Evolutionary conservation across 2,888 invertebrate species (phyloP), one percentile per base, ranked within the genome.

Genomic region (Lasioglossum marginatum): DNA sequence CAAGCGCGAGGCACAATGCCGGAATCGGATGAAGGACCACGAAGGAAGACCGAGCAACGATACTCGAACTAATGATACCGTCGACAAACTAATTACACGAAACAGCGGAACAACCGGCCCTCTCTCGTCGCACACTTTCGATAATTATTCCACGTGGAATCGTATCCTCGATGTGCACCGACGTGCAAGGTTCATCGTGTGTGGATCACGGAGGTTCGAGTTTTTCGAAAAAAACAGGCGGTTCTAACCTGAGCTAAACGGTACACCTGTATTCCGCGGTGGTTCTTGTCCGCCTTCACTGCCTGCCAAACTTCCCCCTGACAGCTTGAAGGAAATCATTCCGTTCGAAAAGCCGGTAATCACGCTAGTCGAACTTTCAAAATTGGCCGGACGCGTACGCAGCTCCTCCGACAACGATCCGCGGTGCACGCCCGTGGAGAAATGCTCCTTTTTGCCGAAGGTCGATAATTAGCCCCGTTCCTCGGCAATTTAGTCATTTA

Each of bases 401-500:
- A 66, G 66, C 66, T 72, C 75, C 52, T 52, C 52, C 23, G 70
- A 72, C 77, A 63, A 43, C 31, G 74, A 78, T 45, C 71, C 63
- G 60, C 60, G 31, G 16, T 63, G 79, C 72, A 79, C 60, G 31
- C 52, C 71, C 73, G 43, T 71, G 74, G 68, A 34, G 66, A 74
- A 71, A 63, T 45, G 63, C 45, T 68, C 27, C 60, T 81, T 85
- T 79, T 70, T 87, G 37, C 63, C 85, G 85, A 86, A 81, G 88
- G 83, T 86, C 86, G 81, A 90, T 85, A 89, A 90, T 90, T 89
- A 90, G 77, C 88, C 85, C 77, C 68, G 84, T 90, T 85, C 83
- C 86, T 82, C 48, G 73, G 86, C 89, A 90, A 90, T 90, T 90
- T 90, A 87, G 85, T 86, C 82, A 82, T 90, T 90, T 83, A 83